Evolutionary conservation across 2,797 vertebrate species (phyloP).

Genomic region (Furcifer pardalis): DNA sequence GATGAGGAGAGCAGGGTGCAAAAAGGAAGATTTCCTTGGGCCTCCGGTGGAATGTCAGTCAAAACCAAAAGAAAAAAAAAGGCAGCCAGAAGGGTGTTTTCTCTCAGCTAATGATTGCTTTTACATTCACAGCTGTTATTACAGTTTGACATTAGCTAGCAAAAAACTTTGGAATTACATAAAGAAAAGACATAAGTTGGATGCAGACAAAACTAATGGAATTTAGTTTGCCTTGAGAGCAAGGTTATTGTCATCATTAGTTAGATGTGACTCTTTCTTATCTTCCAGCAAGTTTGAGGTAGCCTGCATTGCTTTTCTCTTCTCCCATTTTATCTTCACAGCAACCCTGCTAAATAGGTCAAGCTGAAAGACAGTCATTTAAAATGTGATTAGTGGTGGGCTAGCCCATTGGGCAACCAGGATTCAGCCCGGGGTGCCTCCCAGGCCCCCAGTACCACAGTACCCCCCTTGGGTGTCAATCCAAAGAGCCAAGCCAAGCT

Average conservation of each 20-base stretch:
- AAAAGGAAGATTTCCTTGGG: conserved; percentile 47
- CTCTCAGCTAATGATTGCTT: not conserved
- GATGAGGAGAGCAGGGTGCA: conserved; percentile 76
- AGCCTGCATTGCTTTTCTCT: too few species aligned
- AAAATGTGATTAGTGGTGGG: too few species aligned
- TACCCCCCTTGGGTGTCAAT: too few species aligned
- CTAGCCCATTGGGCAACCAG: too few species aligned
- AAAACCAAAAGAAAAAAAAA: not conserved
- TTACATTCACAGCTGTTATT: not conserved
- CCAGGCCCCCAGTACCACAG: too few species aligned
- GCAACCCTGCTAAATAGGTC: not conserved
- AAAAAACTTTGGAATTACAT: not conserved
- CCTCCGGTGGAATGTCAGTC: conserved; percentile 36
- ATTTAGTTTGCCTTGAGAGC: not conserved
- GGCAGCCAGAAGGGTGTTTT: not conserved
- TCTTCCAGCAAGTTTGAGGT: not conserved
- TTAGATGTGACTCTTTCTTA: not conserved
- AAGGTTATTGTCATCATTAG: not conserved
- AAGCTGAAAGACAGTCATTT: not conserved
- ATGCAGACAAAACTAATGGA: not conserved
- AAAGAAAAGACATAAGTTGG: not conserved
- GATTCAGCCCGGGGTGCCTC: too few species aligned
- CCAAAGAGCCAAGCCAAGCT: too few species aligned
- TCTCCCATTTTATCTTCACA: not conserved
- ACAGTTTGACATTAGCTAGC: not conserved